Evolutionary conservation across 1,140 invertebrate genomes (phyloP), one percentile per base, ranked within the genome.

Genomic region (Ruditapes philippinarum): DNA sequence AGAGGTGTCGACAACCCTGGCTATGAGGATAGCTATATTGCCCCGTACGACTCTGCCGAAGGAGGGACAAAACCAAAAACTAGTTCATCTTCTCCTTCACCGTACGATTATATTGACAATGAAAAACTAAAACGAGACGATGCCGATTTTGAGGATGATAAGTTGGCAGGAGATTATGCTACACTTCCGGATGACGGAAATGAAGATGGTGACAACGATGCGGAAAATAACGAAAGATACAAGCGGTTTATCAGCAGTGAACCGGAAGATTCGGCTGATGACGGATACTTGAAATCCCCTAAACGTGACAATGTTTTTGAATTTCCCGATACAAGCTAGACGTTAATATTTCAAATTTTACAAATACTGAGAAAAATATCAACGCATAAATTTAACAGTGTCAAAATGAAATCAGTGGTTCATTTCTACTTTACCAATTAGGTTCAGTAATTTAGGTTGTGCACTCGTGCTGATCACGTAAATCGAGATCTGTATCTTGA

Each of bases 81-180:
- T 54, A 33, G 74, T 22, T 57, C 74, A 36, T 45, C 73, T 51
- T 83, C 81, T 0, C 33, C 62, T 17, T 88, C 74, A 19, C 74
- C 74, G 7, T 88, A 88, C 42, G 84, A 87, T 54, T 87, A 87
- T 25, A 88, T 88, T 60, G 85, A 88, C 54, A 51, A 88, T 70
- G 60, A 38, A 12, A 88, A 79, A 65, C 45, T 88, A 19, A 33
- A 68, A 25, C 45, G 33, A 70, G 85, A 88, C 31, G 76, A 80
- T 25, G 85, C 9, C 1, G 84, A 54, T 14, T 86, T 57, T 78
- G 70, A 85, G n/a, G 33, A n/a, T 33, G 76, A 57, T 19, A 33
- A 57, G 9, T n/a, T 54, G 22, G 51, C 70, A n/a, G 49, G n/a
- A 28, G 51, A 86, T 36, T 62, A 65, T 65, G 79, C 79, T 36